phyloP scores from a whole-genome alignment of 2,113 vertebrate genomes.

The Oryzias melastigma region DNA sequence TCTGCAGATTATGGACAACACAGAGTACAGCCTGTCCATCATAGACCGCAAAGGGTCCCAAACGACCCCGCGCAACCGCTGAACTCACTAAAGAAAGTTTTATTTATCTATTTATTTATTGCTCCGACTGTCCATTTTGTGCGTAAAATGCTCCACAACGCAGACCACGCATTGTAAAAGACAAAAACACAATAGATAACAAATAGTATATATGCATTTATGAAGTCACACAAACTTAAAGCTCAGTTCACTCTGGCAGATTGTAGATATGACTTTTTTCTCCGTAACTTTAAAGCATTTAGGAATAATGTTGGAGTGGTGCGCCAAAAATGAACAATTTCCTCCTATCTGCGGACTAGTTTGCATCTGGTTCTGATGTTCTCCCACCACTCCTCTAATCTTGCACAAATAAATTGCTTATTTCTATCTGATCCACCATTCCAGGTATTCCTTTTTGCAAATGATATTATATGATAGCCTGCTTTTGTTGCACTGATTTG shows the following conservation, averaged over 20 bases:
- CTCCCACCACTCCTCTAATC: neutral
- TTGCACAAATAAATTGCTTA: slow-evolving; percentile 28
- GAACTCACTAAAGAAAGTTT: neutral
- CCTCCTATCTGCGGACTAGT: too few relatives aligned
- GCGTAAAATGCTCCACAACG: neutral
- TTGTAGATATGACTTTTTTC: too few relatives aligned
- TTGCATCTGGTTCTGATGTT: neutral
- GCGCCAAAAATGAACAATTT: too few relatives aligned
- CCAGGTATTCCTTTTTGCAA: neutral
- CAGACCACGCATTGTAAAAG: too few relatives aligned
- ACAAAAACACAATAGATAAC: too few relatives aligned
- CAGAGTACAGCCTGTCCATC: slow-evolving; percentile 52
- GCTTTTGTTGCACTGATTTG: neutral
- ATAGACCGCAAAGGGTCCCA: slow-evolving; percentile 51
- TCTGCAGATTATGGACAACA: slow-evolving; percentile 59
- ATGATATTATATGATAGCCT: neutral
- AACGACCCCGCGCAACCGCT: neutral
- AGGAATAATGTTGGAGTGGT: too few relatives aligned
- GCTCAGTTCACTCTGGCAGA: too few relatives aligned
- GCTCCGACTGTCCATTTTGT: neutral
- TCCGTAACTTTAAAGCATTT: too few relatives aligned
- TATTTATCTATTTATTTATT: neutral
- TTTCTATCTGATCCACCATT: slow-evolving; percentile 5
- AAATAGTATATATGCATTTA: too few relatives aligned
- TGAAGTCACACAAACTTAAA: neutral